Evolutionary conservation across 2,797 vertebrate genomes (phyloP), one percentile per base, ranked within the genome.

Genomic region (Eremophila alpestris): DNA sequence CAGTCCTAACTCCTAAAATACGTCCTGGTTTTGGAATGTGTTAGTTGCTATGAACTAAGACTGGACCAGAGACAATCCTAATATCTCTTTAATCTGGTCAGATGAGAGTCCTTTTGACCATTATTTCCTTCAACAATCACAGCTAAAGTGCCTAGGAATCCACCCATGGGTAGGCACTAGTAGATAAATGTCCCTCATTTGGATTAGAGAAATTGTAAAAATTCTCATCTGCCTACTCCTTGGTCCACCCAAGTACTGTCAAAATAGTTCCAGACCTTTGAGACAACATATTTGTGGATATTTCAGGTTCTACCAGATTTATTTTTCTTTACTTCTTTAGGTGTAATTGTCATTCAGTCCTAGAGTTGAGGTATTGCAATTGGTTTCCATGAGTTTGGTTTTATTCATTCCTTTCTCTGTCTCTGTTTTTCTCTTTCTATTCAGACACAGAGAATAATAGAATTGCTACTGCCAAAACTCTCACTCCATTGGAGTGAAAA

Each of bases 401-500:
- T 94, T 95, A 94, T 94, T 95, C 41, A 83, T 97, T 97, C 83
- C 32, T 92, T 69, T 96, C 16, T 82, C 9, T 17, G 3, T 73
- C 59, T 94, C 69, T 82, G 68, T 45, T 94, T 77, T 83, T 36
- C 46, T 80, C 34, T 84, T 92, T 94, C 70, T 87, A 91, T 96
- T 97, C 92, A 94, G 93, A 94, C 34, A 82, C 55, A 79, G 71
- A 95, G 76, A 22, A 63, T 97, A 97, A 98, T 96, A 97, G 94
- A 97, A 97, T 96, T 97, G 46, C 73, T 77, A 76, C 90, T 94
- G 96, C 96, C 97, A 97, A 97, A 97, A 70, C 89, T 73, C 90
- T 97, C 94, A 94, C 95, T 97, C 95, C 95, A 95, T 58, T 97
- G 97, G 93, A 97, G 96, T 97, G 97, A 97, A 98, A 98, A 98